Conservation (phyloP, 2,113 vertebrate genomes). For the Amazona guildingii region DNA sequence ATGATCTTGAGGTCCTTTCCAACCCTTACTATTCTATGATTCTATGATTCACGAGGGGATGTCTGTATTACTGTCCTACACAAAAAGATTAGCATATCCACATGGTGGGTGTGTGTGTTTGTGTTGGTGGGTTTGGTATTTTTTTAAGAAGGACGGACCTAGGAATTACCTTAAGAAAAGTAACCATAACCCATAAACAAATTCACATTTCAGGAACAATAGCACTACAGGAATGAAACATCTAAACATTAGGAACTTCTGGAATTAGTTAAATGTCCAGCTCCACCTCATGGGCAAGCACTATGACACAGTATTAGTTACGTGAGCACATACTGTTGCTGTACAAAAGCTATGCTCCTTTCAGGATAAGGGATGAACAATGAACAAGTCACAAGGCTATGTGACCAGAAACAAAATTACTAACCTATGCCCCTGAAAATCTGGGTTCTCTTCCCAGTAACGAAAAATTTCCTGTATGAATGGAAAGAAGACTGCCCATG, state of each 20-base stretch:
- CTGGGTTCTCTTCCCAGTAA: background rate
- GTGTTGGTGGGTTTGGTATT: background rate
- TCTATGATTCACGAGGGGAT: background rate
- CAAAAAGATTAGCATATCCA: background rate
- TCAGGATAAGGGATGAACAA: background rate
- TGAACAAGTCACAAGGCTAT: background rate
- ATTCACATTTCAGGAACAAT: background rate
- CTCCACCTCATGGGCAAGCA: background rate
- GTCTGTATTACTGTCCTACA: background rate
- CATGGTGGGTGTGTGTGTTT: fast-evolving
- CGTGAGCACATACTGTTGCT: fast-evolving
- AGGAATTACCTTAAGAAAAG: background rate
- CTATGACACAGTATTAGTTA: background rate
- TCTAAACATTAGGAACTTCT: background rate
- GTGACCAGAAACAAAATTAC: background rate
- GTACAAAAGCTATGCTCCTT: background rate
- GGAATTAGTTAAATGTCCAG: background rate
- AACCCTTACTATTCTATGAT: too few species aligned
- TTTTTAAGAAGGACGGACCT: background rate
- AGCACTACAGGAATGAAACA: background rate
- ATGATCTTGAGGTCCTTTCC: too few species aligned
- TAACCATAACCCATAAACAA: background rate
- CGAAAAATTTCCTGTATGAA: background rate
- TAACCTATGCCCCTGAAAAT: background rate
- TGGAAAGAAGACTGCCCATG: background rate